Percentiles rank a stretch among this genome's conserved stretches.
phyloP scores from a whole-genome alignment of 2,797 vertebrate species.

The Cyprinella venusta region DNA sequence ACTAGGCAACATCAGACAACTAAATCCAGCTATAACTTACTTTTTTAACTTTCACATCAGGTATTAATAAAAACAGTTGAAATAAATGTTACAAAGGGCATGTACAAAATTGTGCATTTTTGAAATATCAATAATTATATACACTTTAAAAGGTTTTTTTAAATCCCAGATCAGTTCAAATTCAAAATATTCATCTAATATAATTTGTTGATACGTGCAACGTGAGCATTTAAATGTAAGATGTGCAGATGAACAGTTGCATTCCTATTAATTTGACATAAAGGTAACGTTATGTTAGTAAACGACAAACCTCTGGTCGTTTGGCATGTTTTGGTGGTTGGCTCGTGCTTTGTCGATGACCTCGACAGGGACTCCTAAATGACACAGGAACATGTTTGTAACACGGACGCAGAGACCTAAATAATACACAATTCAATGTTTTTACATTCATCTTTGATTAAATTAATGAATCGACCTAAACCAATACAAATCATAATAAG shows the following conservation, averaged over 20 bases:
- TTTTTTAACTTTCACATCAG: too few species aligned
- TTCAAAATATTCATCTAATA: neutral
- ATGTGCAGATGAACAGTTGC: neutral
- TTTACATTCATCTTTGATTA: conserved; percentile 58
- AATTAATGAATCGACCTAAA: neutral
- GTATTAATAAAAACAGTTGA: too few species aligned
- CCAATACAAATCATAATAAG: neutral
- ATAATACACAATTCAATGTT: conserved; percentile 25
- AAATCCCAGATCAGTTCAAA: neutral
- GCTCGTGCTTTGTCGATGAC: conserved; percentile 53
- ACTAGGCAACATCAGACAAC: neutral
- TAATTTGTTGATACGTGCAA: neutral
- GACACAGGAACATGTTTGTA: neutral
- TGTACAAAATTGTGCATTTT: rapidly evolving
- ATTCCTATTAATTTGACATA: neutral
- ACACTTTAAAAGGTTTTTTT: neutral
- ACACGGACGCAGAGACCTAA: conserved; percentile 42
- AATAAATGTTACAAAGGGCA: too few species aligned
- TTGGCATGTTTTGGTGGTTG: conserved; percentile 30
- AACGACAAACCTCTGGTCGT: conserved; percentile 60
- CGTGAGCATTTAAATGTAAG: neutral
- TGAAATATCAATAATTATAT: neutral
- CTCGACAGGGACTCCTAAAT: neutral
- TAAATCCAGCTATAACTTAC: neutral
- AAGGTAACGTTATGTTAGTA: neutral